Conservation (phyloP, 2,797 vertebrate genomes). For the Sciurus carolinensis region DNA sequence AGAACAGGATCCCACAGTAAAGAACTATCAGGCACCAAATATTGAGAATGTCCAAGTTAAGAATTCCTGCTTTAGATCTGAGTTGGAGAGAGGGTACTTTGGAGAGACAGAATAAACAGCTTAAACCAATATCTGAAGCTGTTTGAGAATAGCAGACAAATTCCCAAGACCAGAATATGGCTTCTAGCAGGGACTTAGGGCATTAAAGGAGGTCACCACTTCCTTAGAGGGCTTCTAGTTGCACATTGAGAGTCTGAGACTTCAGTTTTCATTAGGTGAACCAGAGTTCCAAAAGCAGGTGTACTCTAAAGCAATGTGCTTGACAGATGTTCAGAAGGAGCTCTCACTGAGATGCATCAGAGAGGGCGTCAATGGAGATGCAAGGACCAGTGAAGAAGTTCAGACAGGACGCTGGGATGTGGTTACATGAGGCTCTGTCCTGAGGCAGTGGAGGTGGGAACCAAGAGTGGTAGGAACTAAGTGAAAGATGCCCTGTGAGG, state of each 20-base stretch:
- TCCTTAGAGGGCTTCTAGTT: neutral
- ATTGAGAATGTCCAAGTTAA: neutral
- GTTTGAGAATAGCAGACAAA: neutral
- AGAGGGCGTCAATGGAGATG: neutral
- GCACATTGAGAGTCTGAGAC: neutral
- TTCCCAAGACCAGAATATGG: neutral
- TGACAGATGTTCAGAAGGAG: neutral
- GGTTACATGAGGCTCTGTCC: neutral
- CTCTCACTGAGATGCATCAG: neutral
- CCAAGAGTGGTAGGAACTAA: neutral
- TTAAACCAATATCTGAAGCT: neutral
- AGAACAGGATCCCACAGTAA: neutral
- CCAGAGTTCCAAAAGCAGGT: neutral
- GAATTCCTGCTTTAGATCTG: neutral
- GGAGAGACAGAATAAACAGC: neutral
- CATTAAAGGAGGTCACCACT: neutral
- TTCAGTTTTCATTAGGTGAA: neutral
- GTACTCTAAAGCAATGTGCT: neutral
- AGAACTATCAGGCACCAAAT: neutral
- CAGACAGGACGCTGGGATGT: neutral
- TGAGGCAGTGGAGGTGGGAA: neutral
- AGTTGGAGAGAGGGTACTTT: fast-evolving
- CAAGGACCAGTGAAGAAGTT: neutral
- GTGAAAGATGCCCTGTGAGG: neutral
- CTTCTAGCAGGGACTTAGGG: neutral